Base-by-base conservation (phyloP, 2,888 invertebrate genomes). In the Cheilosia urbana region DNA sequence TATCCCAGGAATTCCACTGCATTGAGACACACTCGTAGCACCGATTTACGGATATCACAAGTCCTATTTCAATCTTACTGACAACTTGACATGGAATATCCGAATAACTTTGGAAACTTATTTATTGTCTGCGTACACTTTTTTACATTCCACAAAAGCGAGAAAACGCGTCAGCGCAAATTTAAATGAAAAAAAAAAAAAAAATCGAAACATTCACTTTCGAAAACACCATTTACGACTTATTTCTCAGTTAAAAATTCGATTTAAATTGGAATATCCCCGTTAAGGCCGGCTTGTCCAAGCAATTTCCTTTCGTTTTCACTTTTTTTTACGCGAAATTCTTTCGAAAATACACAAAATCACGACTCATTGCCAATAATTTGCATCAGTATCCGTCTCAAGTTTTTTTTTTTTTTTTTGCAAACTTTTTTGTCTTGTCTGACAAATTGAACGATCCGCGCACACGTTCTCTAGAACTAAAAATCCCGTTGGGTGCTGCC, bases 181-280 rank as follows among this genome's bases (percentile, higher is more conserved):
- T 21, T n/a, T n/a, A n/a, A n/a, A n/a, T n/a, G n/a, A n/a, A n/a
- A 21, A 2, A 19, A 55, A 45, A 0, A 15, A 55, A 15, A 42
- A 55, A 19, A 19, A 4, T 2, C 4, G 4, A 34, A n/a, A 40
- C 24, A 37, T 51, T 19, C 17, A 47, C 37, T 69, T 69, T 75
- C 37, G 58, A 79, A 79, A 84, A 79, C 47, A 51, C 45, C 65
- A 75, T 84, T 84, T 84, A n/a, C n/a, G 65, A 84, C 75, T 51
- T 60, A 65, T 73, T 73, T 15, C 19, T 42, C 51, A 53, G 42
- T 30, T 42, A 0, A 58, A 79, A 75, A 55, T 65, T 21, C 24
- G 9, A 34, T 34, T 60, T 66, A 24, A 72, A 40, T 58, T 69
- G 27, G 21, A 34, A 34, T 69, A 53, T 75, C 69, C 51, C 63